Base-by-base conservation (phyloP, 2,797 vertebrate genomes). In the Gadopsis marmoratus region DNA sequence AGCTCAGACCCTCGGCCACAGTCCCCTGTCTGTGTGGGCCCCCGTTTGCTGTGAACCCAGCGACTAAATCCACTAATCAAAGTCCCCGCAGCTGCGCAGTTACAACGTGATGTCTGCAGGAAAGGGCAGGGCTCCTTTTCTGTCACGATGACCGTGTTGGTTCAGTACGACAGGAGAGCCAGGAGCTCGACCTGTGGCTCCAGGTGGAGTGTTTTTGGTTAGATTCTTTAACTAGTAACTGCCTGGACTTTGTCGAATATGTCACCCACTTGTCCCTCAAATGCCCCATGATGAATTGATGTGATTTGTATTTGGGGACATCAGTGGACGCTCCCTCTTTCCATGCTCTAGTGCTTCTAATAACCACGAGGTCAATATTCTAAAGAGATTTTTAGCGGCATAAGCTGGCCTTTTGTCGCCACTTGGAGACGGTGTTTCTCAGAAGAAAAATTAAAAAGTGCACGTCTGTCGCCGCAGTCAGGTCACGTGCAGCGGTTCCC, bases 341-440 rank as follows among this genome's bases (percentile, higher is more conserved):
- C 55, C 17, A 35, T 48, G 58, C 68, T 78, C 72, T 71, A 73
- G 51, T 68, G 82, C 83, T 83, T 69, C 69, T 74, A 67, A 82
- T 79, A 68, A 70, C 94, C 92, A 91, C 95, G 86, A 94, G 94
- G 92, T 31, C 92, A 93, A 95, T 95, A 90, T 88, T 84, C 70
- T 91, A 88, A 35, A 95, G 93, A 95, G 94, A 94, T 94, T 95
- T 95, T 96, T 96, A 96, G 96, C 95, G 96, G 96, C 97, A 97
- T 96, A 97, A 97, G 97, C 97, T 96, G 97, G 97, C 96, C 97
- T 97, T 97, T 97, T n/a, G 97, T 97, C 96, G 97, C 96, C 97
- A 96, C 95, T 96, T 95, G 96, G 97, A 96, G 95, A 96, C 95
- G 95, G 95, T 94, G 96, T 95, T 96, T 95, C 93, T 96, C 96